These are phyloP conservation scores for Dufourea novaeangliae DNA, from an alignment of 1,140 invertebrate genomes.

Conservation along the genomic window DNA sequence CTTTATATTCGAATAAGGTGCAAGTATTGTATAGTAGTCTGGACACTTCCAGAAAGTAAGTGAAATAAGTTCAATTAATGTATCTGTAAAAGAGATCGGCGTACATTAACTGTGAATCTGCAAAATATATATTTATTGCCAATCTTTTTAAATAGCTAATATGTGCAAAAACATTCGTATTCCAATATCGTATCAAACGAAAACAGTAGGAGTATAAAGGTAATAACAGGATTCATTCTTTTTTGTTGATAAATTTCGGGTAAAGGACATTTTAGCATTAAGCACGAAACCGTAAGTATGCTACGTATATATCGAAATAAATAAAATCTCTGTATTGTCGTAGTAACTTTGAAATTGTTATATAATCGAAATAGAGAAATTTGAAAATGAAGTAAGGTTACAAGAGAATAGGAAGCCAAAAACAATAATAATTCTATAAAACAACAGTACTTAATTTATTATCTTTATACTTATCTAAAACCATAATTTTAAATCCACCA, in stretches of 20 bases:
- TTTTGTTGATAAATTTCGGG: neutral
- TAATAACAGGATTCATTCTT: conserved; percentile 47
- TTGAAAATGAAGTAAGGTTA: conserved; percentile 20
- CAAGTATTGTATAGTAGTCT: conserved; percentile 9
- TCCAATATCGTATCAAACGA: conserved; percentile 11
- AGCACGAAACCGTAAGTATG: conserved; percentile 12
- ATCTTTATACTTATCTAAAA: conserved; percentile 77
- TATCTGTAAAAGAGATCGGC: conserved; percentile 25
- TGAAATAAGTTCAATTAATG: neutral
- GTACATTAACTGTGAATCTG: conserved; percentile 24
- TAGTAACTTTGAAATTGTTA: neutral
- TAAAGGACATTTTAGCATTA: conserved; percentile 15
- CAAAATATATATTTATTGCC: conserved; percentile 43
- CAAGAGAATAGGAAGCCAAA: conserved; percentile 69
- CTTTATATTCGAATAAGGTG: conserved; percentile 12
- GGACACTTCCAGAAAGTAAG: neutral
- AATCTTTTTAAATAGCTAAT: conserved; percentile 37
- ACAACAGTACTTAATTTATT: conserved; percentile 72
- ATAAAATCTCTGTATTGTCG: conserved; percentile 18
- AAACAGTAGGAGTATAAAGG: conserved; percentile 57
- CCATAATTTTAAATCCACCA: conserved; percentile 70
- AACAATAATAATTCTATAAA: conserved; percentile 71
- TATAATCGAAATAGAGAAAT: neutral
- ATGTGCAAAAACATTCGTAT: conserved; percentile 35
- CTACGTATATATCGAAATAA: neutral